Conservation (phyloP, 1,140 invertebrate species). For the Lucilia cuprina region DNA sequence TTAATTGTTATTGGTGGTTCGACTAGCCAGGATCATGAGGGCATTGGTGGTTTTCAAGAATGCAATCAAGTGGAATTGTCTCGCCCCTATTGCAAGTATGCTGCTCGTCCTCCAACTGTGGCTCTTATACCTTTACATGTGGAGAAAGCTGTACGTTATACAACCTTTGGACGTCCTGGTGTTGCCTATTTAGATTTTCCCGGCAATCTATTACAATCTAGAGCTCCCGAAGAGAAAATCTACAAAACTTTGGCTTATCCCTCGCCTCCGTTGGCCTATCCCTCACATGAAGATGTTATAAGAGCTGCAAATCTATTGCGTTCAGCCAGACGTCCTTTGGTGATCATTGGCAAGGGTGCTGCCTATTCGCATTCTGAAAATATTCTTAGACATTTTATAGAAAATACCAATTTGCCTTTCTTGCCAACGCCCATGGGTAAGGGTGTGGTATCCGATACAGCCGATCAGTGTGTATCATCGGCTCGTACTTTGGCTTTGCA, state of each 20-base stretch:
- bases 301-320: slow-evolving; percentile 74
- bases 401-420: slow-evolving; percentile 80
- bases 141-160: slow-evolving; percentile 87
- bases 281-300: slow-evolving; percentile 72
- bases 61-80: slow-evolving; percentile 88
- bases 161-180: slow-evolving; percentile 88
- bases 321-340: slow-evolving; percentile 79
- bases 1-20: slow-evolving; percentile 90
- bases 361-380: slow-evolving; percentile 83
- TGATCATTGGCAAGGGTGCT: slow-evolving; percentile 94
- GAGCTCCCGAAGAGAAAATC: slow-evolving; percentile 58
- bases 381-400: slow-evolving; percentile 73
- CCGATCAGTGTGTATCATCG: slow-evolving; percentile 78
- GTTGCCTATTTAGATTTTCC: slow-evolving; percentile 89
- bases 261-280: slow-evolving; percentile 72
- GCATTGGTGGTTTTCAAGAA: slow-evolving; percentile 95
- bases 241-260: slow-evolving; percentile 61
- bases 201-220: slow-evolving; percentile 76
- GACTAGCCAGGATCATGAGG: slow-evolving; percentile 89
- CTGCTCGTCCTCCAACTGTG: slow-evolving; percentile 82
- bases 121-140: slow-evolving; percentile 87
- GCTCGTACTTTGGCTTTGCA: slow-evolving; percentile 86
- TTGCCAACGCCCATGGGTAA: slow-evolving; percentile 97
- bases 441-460: slow-evolving; percentile 87
- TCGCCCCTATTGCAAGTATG: slow-evolving; percentile 88